Evolutionary conservation across 2,797 vertebrate genomes (phyloP).

Genomic region (Phoebastria nigripes): DNA sequence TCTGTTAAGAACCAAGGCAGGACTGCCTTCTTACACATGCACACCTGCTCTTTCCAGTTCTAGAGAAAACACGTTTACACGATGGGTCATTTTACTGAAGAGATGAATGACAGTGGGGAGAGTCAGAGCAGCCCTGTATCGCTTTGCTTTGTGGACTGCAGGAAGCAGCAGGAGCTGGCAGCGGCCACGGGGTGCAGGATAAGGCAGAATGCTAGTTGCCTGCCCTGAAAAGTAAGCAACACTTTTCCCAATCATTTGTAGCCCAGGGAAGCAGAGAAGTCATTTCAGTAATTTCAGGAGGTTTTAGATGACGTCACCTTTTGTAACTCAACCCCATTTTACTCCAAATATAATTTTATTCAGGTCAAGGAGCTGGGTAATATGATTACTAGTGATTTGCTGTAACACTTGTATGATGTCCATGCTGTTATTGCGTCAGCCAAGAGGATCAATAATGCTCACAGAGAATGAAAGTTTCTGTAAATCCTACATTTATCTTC

Average conservation of each 20-base stretch:
- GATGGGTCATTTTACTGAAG: rapidly evolving
- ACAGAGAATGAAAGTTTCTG: not conserved
- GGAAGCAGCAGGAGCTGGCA: not conserved
- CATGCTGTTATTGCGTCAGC: not conserved
- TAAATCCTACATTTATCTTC: not conserved
- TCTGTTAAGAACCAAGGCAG: not conserved
- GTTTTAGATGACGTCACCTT: not conserved
- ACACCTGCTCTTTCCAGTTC: not conserved
- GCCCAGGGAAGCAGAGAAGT: not conserved
- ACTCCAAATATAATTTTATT: not conserved
- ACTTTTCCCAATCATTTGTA: not conserved
- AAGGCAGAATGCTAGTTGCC: not conserved
- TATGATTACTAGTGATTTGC: not conserved
- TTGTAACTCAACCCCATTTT: not conserved
- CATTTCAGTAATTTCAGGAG: not conserved
- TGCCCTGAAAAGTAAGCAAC: not conserved
- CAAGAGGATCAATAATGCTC: not conserved
- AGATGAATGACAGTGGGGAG: not conserved
- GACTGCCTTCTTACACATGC: not conserved
- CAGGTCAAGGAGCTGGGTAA: not conserved
- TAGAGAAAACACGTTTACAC: not conserved
- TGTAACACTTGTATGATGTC: not conserved
- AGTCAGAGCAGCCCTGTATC: not conserved
- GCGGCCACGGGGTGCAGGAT: rapidly evolving
- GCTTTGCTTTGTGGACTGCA: not conserved